These are phyloP conservation scores for Heliangelus exortis DNA, from an alignment of 2,797 vertebrate genomes.

Conservation along the genomic window DNA sequence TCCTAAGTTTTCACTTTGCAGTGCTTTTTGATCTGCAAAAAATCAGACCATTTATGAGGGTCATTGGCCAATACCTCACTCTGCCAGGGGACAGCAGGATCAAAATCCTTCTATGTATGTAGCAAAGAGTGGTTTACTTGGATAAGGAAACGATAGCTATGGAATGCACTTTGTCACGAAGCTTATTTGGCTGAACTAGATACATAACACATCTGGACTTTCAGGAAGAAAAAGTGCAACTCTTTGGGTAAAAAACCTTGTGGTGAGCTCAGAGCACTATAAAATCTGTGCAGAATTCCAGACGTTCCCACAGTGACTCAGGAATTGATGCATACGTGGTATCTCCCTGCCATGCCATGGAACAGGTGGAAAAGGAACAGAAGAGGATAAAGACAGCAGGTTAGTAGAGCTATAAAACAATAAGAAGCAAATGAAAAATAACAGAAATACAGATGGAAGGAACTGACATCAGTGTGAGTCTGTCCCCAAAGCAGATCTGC, in stretches of 20 bases:
- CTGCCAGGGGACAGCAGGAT: background rate
- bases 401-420: background rate
- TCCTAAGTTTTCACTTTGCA: background rate
- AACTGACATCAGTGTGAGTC: background rate
- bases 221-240: constrained; percentile 20
- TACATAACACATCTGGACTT: constrained; percentile 24
- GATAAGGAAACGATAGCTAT: background rate
- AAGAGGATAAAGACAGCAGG: background rate
- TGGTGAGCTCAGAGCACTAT: background rate
- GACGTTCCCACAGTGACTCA: background rate
- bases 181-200: constrained; percentile 15
- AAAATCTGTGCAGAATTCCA: background rate
- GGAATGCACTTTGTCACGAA: constrained; percentile 42
- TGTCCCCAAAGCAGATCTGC: background rate
- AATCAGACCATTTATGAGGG: background rate
- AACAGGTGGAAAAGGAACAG: background rate
- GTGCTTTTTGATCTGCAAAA: background rate
- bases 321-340: background rate
- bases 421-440: background rate
- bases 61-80: background rate
- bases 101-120: background rate
- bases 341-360: background rate
- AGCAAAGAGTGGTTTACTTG: background rate
- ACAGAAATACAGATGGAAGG: background rate
- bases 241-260: background rate